Evolutionary conservation across 2,888 invertebrate genomes (phyloP).

Genomic region (Schrankia costaestrigalis): DNA sequence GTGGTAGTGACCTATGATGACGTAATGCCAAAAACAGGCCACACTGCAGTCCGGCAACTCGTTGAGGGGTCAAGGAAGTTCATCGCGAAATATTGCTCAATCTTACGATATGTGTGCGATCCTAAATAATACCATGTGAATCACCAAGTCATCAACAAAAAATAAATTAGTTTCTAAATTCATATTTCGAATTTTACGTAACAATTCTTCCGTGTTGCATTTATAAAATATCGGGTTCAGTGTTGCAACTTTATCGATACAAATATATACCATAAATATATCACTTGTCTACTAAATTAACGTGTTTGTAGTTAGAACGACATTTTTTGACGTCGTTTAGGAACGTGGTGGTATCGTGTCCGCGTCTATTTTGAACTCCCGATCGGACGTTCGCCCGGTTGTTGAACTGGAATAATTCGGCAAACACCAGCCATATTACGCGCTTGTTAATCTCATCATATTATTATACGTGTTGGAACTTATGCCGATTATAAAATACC

Average conservation of each 20-base stretch:
- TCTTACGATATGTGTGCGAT: conserved; percentile 48
- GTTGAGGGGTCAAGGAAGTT: conserved; percentile 72
- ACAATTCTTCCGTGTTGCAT: conserved; percentile 32
- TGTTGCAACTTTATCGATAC: conserved; percentile 27
- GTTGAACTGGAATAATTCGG: conserved; percentile 80
- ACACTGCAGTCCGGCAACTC: conserved; percentile 51
- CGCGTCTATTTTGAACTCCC: conserved; percentile 77
- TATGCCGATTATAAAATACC: conserved; percentile 48
- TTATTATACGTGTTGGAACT: conserved; percentile 49
- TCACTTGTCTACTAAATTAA: conserved; percentile 13
- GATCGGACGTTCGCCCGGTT: conserved; percentile 74
- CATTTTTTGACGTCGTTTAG: conserved; percentile 54
- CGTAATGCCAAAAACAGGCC: conserved; percentile 77
- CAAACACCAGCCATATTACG: conserved; percentile 74
- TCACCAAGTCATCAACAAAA: conserved; percentile 32
- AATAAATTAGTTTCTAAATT: conserved; percentile 26
- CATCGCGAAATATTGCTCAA: conserved; percentile 64
- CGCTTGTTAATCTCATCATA: conserved; percentile 66
- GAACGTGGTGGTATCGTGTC: conserved; percentile 51
- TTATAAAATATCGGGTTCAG: conserved; percentile 27
- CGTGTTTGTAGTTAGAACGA: conserved; percentile 12
- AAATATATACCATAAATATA: conserved; percentile 7
- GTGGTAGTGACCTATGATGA: conserved; percentile 78
- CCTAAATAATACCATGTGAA: conserved; percentile 36
- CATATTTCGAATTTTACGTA: conserved; percentile 30